Percentiles rank a stretch among this genome's conserved stretches.
phyloP scores from a whole-genome alignment of 2,113 vertebrate species.

The Gnathonemus longibarbis region DNA sequence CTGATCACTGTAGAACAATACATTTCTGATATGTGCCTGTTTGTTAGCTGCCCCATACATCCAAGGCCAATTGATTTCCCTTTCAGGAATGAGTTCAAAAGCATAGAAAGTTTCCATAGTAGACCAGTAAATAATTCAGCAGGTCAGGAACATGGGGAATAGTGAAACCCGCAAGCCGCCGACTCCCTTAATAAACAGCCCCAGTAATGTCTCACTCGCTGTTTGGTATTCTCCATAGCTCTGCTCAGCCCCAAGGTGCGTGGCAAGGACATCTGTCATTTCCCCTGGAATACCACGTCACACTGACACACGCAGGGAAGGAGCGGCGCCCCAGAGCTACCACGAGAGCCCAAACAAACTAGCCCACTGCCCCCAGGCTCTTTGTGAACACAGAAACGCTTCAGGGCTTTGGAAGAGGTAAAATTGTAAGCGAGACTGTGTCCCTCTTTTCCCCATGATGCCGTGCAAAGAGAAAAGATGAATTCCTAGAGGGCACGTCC shows the following conservation, averaged over 20 bases:
- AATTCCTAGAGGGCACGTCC: background rate
- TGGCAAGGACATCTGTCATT: background rate
- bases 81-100: slow-evolving; percentile 20
- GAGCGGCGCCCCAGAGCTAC: background rate
- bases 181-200: slow-evolving; percentile 1
- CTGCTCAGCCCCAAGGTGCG: background rate
- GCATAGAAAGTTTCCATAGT: slow-evolving; percentile 22
- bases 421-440: background rate
- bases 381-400: background rate
- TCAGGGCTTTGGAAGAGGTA: background rate
- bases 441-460: background rate
- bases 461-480: background rate
- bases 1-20: slow-evolving; percentile 23
- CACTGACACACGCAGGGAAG: background rate
- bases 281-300: background rate
- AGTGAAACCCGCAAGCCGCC: slow-evolving; percentile 7
- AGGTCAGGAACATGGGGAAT: slow-evolving; percentile 21
- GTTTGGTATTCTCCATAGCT: background rate
- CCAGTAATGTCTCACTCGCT: background rate
- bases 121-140: slow-evolving; percentile 31
- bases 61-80: slow-evolving; percentile 24
- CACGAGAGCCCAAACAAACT: background rate
- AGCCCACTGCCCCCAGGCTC: background rate
- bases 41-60: slow-evolving; percentile 30
- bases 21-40: slow-evolving; percentile 24